Percentiles rank a stretch among this genome's conserved stretches.
Evolutionary conservation across 2,797 vertebrate species (phyloP).

Genomic region (Sebastolobus alascanus): DNA sequence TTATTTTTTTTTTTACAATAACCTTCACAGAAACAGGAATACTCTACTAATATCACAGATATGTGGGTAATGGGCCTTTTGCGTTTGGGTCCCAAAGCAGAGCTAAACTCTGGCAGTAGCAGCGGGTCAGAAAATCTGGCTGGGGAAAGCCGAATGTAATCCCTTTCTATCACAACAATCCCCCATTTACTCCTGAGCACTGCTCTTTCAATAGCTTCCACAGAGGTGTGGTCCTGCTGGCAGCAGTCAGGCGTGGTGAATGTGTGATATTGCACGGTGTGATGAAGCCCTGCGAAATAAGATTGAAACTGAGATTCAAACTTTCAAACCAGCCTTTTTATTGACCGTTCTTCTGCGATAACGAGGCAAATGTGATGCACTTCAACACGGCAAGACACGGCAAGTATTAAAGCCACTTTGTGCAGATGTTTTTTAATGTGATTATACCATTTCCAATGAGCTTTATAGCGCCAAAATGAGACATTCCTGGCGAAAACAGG

Average conservation of each 20-base stretch:
- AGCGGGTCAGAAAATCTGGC: constrained; percentile 50
- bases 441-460: not conserved
- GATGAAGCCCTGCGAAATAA: not conserved
- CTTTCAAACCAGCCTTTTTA: not conserved
- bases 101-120: constrained; percentile 41
- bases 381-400: not conserved
- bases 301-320: not conserved
- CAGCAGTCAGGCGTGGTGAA: constrained; percentile 14
- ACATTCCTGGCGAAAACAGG: not conserved
- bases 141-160: constrained; percentile 41
- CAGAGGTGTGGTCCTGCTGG: constrained; percentile 27
- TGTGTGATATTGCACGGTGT: not conserved
- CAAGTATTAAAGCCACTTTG: not conserved
- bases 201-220: constrained; percentile 31
- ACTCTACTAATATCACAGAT: not conserved
- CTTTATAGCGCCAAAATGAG: not conserved
- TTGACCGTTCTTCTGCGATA: not conserved
- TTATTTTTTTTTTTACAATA: not conserved
- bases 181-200: constrained; percentile 41
- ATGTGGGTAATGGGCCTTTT: constrained; percentile 36
- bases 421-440: not conserved
- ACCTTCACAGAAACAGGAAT: not conserved
- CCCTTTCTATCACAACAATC: constrained; percentile 51
- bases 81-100: constrained; percentile 41
- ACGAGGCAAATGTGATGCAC: not conserved